A percentile compares a stretch with the other conserved stretches of the same genome.
Conservation (phyloP, 2,113 vertebrate genomes). For the Mugil cephalus region DNA sequence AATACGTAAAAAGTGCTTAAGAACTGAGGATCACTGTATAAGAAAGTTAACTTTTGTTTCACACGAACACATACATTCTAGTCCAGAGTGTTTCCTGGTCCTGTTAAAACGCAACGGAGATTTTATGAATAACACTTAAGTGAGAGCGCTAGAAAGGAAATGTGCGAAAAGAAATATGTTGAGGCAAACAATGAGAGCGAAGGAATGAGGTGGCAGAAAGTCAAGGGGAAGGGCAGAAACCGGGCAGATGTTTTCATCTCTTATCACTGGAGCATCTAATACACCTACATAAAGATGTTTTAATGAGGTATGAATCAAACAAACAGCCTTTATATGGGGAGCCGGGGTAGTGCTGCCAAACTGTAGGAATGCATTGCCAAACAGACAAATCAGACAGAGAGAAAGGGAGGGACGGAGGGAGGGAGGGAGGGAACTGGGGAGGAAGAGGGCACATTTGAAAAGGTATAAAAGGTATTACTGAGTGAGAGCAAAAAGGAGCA, state of each 20-base stretch:
- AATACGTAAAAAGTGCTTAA: too few species aligned
- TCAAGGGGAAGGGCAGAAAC: constrained; percentile 19
- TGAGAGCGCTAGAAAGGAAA: constrained; percentile 4
- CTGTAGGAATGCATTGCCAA: constrained; percentile 38
- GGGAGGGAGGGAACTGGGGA: constrained; percentile 20
- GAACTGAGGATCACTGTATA: too few species aligned
- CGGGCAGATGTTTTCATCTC: constrained; percentile 41
- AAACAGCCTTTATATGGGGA: constrained; percentile 49
- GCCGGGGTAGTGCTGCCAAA: constrained; percentile 53
- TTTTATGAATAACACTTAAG: constrained; percentile 9
- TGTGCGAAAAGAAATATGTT: not conserved
- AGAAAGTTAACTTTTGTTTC: too few species aligned
- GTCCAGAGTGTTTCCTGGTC: not conserved
- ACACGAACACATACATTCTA: too few species aligned
- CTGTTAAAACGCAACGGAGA: not conserved
- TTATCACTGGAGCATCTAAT: constrained; percentile 35
- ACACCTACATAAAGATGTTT: constrained; percentile 47
- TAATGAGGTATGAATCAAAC: constrained; percentile 58
- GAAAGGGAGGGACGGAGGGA: not conserved
- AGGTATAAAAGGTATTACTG: constrained; percentile 34
- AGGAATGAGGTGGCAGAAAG: not conserved
- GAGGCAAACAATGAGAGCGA: constrained; percentile 1
- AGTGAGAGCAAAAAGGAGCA: constrained; percentile 19
- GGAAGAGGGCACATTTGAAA: constrained; percentile 31
- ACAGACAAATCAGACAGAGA: constrained; percentile 39